A percentile compares a stretch with the other conserved stretches of the same genome.
These are phyloP conservation scores for Petaurus breviceps DNA, from an alignment of 2,113 vertebrate species.

Conservation along the genomic window DNA sequence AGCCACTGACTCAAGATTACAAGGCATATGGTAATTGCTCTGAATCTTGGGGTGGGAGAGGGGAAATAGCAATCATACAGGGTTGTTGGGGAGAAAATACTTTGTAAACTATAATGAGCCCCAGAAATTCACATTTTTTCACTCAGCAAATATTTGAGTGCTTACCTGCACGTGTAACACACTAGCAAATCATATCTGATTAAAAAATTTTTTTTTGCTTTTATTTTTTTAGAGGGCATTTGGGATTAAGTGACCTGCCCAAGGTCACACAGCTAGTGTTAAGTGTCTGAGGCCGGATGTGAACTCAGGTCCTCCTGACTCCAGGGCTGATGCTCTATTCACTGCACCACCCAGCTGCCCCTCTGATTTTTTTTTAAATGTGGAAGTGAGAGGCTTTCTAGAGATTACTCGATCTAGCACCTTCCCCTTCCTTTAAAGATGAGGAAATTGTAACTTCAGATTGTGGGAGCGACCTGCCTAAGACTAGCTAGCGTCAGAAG, in stretches of 20 bases:
- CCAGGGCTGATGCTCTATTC: too few species aligned
- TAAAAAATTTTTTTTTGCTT: too few species aligned
- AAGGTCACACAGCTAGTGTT: too few species aligned
- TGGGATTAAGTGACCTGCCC: too few species aligned
- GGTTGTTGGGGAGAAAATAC: background rate
- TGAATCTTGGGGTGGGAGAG: background rate
- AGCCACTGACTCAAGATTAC: background rate
- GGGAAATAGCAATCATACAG: background rate
- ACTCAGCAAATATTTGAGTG: background rate
- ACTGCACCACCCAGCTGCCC: too few species aligned
- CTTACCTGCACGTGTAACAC: background rate
- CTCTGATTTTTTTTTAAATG: background rate
- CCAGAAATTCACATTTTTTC: background rate
- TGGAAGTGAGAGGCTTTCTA: background rate
- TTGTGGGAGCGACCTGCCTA: background rate
- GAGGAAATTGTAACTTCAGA: background rate
- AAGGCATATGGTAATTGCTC: background rate
- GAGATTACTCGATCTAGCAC: background rate
- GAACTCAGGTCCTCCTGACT: too few species aligned
- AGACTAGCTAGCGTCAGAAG: background rate
- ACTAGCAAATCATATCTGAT: background rate
- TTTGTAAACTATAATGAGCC: background rate
- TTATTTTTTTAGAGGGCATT: background rate
- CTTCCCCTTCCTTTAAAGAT: background rate
- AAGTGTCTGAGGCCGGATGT: too few species aligned